Evolutionary conservation across 1,140 invertebrate species (phyloP), one percentile per base, ranked within the genome.

Genomic region (Laupala kohalensis): DNA sequence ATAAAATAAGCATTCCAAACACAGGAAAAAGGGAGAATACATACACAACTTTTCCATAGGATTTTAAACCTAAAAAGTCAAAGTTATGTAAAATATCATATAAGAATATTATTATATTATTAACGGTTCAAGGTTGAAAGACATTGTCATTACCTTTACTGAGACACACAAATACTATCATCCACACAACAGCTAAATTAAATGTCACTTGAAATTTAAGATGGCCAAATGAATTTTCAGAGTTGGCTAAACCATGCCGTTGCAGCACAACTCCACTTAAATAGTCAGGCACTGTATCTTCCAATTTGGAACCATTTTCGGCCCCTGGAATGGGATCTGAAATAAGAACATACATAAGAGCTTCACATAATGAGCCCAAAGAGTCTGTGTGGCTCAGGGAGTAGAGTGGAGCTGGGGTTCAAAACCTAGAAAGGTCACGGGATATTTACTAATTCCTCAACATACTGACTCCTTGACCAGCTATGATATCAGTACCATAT

Each of bases 181-280:
- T 90, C 94, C 94, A 96, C 19, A 95, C 88, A 4, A 95, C 88
- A 2, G 91, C 91, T 77, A 96, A 83, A 80, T 95, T 94, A 80
- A 95, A 94, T 4, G 92, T 91, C 69, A 94, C 86, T 83, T 95
- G 91, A 80, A 94, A 93, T 78, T 92, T 92, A 29, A 93, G 85
- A 6, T 87, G 86, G 5, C 89, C 88, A 53, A 88, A 85, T 64
- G 80, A 78, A 69, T 83, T 86, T 70, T 87, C 85, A n/a, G 85
- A 79, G 6, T 85, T 84, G 67, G 80, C 80, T 25, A 88, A 76
- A 76, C 87, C 84, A 76, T 84, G 84, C 65, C 90, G 84, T 78
- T 93, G 91, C 26, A 95, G 79, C 25, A 95, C 92, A 29, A 90
- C 86, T 13, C 88, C 88, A 79, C 90, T 92, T 73, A 92, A 92